A percentile compares a stretch with the other conserved stretches of the same genome.
Conservation (phyloP, 2,888 invertebrate genomes). For the Lepidocyrtinus sp. region DNA sequence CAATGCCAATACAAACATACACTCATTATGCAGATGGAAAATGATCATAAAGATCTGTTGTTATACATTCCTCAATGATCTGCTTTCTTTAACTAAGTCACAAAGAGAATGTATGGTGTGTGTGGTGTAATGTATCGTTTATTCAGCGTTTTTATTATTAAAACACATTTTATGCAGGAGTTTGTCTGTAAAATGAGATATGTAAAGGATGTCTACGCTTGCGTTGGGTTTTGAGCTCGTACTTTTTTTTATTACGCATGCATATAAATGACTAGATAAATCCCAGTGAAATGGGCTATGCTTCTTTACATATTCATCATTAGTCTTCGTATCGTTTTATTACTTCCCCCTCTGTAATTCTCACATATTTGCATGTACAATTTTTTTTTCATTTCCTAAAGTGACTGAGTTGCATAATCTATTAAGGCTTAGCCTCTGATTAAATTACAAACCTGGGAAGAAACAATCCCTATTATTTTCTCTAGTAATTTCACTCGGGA, state of each 20-base stretch:
- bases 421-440: neutral
- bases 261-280: no score
- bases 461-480: constrained; percentile 2
- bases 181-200: neutral
- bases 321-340: neutral
- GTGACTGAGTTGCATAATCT: neutral
- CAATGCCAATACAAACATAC: constrained; percentile 10
- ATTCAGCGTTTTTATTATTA: constrained; percentile 8
- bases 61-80: neutral
- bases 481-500: neutral
- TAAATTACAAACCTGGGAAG: neutral
- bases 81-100: no score
- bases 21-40: constrained; percentile 7
- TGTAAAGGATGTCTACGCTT: neutral
- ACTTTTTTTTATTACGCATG: constrained; percentile 11
- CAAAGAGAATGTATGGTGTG: no score
- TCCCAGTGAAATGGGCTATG: constrained; percentile 2
- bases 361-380: neutral
- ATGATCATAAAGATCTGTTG: constrained; percentile 1
- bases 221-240: neutral
- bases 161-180: constrained; percentile 10
- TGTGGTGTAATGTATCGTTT: neutral
- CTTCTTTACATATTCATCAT: neutral
- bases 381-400: constrained; percentile 11
- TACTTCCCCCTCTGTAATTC: neutral